These are phyloP conservation scores for Amyelois transitella DNA, from an alignment of 1,140 invertebrate genomes.

Conservation along the genomic window DNA sequence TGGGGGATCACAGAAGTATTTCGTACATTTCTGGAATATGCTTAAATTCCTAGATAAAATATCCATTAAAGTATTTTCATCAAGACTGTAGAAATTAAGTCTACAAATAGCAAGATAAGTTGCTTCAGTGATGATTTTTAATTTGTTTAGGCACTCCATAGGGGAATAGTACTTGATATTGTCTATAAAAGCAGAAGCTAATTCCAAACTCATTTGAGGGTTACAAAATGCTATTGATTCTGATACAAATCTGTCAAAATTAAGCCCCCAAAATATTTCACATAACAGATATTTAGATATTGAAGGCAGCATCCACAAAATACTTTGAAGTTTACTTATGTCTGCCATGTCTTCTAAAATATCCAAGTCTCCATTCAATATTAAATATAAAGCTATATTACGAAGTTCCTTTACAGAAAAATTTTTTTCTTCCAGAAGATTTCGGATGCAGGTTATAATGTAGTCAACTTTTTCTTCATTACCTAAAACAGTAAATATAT, in stretches of 20 bases:
- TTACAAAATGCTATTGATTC: constrained; percentile 45
- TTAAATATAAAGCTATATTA: constrained; percentile 51
- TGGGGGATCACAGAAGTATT: constrained; percentile 46
- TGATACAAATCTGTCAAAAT: constrained; percentile 50
- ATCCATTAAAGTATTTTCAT: constrained; percentile 18
- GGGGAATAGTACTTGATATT: constrained; percentile 54
- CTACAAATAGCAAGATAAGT: constrained; percentile 44
- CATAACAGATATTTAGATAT: constrained; percentile 51
- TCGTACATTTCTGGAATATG: constrained; percentile 43
- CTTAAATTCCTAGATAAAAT: constrained; percentile 26
- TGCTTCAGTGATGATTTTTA: constrained; percentile 34
- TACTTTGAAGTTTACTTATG: constrained; percentile 38
- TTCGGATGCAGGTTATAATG: constrained; percentile 30
- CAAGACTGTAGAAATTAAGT: constrained; percentile 38
- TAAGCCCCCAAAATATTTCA: constrained; percentile 52
- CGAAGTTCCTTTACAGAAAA: constrained; percentile 27
- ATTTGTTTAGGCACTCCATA: constrained; percentile 31
- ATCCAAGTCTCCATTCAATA: constrained; percentile 48
- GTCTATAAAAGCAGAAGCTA: constrained; percentile 39
- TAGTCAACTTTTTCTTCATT: constrained; percentile 55
- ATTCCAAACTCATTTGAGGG: constrained; percentile 39
- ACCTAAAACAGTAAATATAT: constrained; percentile 26
- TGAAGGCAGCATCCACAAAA: constrained; percentile 53
- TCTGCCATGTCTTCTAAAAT: constrained; percentile 41
- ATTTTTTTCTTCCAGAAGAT: constrained; percentile 39